phyloP scores from a whole-genome alignment of 1,140 invertebrate genomes.

The Anadara kagoshimensis region DNA sequence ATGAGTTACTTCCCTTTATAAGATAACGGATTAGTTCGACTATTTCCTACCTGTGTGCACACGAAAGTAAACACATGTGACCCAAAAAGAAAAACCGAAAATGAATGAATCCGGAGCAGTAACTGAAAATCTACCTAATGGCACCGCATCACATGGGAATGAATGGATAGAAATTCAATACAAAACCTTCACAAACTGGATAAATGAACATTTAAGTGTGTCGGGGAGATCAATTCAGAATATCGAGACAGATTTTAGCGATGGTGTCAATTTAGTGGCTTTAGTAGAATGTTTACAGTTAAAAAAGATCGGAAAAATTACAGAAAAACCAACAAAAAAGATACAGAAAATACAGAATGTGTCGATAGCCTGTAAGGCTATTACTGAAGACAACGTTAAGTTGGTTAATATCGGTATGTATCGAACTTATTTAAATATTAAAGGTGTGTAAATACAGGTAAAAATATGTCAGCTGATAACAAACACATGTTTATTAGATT shows the following conservation, averaged over 20 bases:
- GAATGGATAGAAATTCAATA: conserved; percentile 92
- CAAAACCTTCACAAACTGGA: conserved; percentile 98
- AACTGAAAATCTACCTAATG: no score
- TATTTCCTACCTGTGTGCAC: no score
- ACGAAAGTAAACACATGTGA: no score
- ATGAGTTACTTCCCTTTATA: no score
- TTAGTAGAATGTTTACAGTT: conserved; percentile 94
- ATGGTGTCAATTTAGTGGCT: conserved; percentile 91
- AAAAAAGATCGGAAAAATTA: conserved; percentile 81
- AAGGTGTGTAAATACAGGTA: neutral
- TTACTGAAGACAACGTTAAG: conserved; percentile 96
- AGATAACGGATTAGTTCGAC: no score
- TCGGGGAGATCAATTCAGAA: conserved; percentile 77
- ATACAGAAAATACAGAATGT: conserved; percentile 98
- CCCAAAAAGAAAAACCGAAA: no score
- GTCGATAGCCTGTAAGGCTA: conserved; percentile 93
- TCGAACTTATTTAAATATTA: neutral
- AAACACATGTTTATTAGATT: no score
- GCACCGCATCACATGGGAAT: no score
- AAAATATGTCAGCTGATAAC: neutral
- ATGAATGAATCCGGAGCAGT: no score
- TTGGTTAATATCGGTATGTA: conserved; percentile 96
- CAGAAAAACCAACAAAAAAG: conserved; percentile 89
- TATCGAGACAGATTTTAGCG: conserved; percentile 89
- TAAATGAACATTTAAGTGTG: conserved; percentile 90